A percentile compares a stretch with the other conserved stretches of the same genome.
Conservation (phyloP, 2,888 invertebrate species). For the Tridacna gigas region DNA sequence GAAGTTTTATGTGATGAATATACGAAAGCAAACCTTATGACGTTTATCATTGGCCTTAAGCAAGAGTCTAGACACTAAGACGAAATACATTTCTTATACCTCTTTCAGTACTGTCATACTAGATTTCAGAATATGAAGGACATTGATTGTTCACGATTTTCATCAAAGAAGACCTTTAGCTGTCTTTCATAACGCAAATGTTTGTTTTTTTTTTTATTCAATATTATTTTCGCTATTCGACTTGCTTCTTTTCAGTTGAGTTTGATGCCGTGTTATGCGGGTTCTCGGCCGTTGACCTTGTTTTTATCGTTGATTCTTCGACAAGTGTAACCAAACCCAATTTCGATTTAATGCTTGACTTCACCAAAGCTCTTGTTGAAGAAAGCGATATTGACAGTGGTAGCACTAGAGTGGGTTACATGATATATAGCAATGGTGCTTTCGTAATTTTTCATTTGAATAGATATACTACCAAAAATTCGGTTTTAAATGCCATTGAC, state of each 20-base stretch:
- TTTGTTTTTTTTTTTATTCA: too few relatives aligned
- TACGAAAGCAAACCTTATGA: too few relatives aligned
- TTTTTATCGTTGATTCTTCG: slow-evolving; percentile 75
- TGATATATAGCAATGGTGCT: slow-evolving; percentile 67
- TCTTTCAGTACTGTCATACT: too few relatives aligned
- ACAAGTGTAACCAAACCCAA: slow-evolving; percentile 74
- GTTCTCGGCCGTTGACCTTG: slow-evolving; percentile 67
- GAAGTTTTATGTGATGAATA: too few relatives aligned
- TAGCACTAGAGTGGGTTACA: slow-evolving; percentile 58
- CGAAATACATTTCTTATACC: too few relatives aligned
- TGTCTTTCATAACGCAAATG: too few relatives aligned
- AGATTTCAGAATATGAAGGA: too few relatives aligned
- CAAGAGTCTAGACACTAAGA: too few relatives aligned
- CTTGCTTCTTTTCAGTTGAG: background rate
- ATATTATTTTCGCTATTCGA: background rate
- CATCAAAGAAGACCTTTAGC: too few relatives aligned
- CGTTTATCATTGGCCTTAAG: too few relatives aligned
- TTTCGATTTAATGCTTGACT: slow-evolving; percentile 71
- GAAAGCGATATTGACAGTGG: slow-evolving; percentile 62
- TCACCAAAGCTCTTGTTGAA: slow-evolving; percentile 65
- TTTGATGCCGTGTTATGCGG: background rate
- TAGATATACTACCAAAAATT: slow-evolving; percentile 54
- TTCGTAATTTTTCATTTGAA: slow-evolving; percentile 71
- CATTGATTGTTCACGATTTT: too few relatives aligned
- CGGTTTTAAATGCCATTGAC: slow-evolving; percentile 71